Conservation (phyloP, 2,888 invertebrate genomes). For the Drosophila greeni region DNA sequence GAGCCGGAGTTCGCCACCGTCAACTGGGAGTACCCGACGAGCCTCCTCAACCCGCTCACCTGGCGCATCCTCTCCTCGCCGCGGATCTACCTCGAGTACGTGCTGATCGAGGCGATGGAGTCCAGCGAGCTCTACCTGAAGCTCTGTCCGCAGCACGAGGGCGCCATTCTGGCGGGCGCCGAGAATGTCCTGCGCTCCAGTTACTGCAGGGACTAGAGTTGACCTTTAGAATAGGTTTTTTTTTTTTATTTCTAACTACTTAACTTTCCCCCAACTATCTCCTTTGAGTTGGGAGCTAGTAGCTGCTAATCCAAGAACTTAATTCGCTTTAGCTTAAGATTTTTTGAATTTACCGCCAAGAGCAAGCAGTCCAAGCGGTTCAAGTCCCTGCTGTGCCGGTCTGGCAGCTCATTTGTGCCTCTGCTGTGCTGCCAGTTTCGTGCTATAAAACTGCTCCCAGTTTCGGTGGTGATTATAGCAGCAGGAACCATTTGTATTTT, state of each 20-base stretch:
- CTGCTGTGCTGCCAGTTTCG: not conserved
- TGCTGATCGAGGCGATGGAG: constrained; percentile 87
- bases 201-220: constrained; percentile 65
- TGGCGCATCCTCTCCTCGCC: constrained; percentile 89
- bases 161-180: constrained; percentile 83
- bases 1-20: constrained; percentile 85
- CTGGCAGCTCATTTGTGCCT: not conserved
- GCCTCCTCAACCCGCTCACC: constrained; percentile 88
- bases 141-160: constrained; percentile 83
- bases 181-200: constrained; percentile 75
- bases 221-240: not conserved
- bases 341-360: not conserved
- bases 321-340: constrained; percentile 1
- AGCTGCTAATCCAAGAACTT: constrained; percentile 2
- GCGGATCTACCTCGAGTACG: constrained; percentile 85
- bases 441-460: constrained; percentile 2
- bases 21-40: constrained; percentile 89
- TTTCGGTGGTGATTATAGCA: constrained; percentile 12
- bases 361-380: not conserved
- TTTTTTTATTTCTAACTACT: not conserved
- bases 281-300: not conserved
- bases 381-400: not conserved
- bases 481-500: constrained; percentile 51
- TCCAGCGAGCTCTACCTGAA: constrained; percentile 80
- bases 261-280: too few relatives aligned